phyloP scores from a whole-genome alignment of 1,140 invertebrate genomes.

The Drosophila seguyi region DNA sequence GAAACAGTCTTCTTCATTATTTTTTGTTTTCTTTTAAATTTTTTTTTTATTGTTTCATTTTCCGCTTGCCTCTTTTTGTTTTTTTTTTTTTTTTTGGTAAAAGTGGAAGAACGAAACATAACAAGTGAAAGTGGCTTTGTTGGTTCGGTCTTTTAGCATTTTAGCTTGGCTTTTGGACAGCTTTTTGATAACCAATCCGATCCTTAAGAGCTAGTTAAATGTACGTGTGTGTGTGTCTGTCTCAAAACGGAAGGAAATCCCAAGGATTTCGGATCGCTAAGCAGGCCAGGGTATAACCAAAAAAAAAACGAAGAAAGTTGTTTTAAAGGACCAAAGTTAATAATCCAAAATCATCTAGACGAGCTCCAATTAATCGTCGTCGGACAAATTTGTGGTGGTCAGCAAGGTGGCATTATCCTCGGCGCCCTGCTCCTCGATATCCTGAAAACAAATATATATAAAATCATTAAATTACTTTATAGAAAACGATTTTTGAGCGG shows the following conservation, averaged over 20 bases:
- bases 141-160: slow-evolving; percentile 35
- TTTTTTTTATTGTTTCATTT: slow-evolving; percentile 51
- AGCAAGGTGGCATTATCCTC: slow-evolving; percentile 83
- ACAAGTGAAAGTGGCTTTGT: slow-evolving; percentile 55
- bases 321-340: background rate
- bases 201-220: slow-evolving; percentile 13
- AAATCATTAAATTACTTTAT: background rate
- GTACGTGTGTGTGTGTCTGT: slow-evolving; percentile 8
- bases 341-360: slow-evolving; percentile 17
- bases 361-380: slow-evolving; percentile 71
- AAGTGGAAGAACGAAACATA: slow-evolving; percentile 55
- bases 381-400: slow-evolving; percentile 81
- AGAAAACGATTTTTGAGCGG: too few species aligned
- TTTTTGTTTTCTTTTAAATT: background rate
- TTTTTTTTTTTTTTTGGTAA: background rate
- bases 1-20: slow-evolving; percentile 72
- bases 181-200: slow-evolving; percentile 17
- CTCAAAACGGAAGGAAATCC: slow-evolving; percentile 14
- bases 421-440: slow-evolving; percentile 79
- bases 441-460: slow-evolving; percentile 38
- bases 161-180: slow-evolving; percentile 47
- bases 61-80: slow-evolving; percentile 20
- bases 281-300: background rate
- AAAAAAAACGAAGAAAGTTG: background rate
- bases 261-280: slow-evolving; percentile 15